phyloP scores from a whole-genome alignment of 2,888 invertebrate species.

The Caenorhabditis plicata region DNA sequence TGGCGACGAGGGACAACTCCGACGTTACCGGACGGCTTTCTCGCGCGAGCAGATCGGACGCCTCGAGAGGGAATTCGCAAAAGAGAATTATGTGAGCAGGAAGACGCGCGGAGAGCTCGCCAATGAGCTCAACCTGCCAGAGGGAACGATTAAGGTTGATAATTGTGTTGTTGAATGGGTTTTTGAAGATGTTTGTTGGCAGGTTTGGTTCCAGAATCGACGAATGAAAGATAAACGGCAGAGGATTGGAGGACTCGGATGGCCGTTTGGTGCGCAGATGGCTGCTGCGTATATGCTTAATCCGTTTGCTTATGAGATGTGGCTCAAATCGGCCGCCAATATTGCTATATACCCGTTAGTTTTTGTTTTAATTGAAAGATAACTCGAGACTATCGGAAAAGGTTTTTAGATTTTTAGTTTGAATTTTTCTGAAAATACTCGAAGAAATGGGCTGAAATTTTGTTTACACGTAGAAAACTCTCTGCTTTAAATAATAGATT shows the following conservation, averaged over 20 bases:
- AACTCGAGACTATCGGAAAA: too few relatives aligned
- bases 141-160: conserved; percentile 96
- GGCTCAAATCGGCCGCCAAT: conserved; percentile 71
- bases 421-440: too few relatives aligned
- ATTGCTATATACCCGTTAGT: too few relatives aligned
- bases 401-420: too few relatives aligned
- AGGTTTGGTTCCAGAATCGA: conserved; percentile 92
- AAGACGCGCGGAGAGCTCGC: conserved; percentile 93
- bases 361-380: too few relatives aligned
- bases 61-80: conserved; percentile 91
- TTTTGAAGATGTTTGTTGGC: too few relatives aligned
- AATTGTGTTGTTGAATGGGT: too few relatives aligned
- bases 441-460: too few relatives aligned
- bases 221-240: conserved; percentile 97
- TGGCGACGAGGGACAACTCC: conserved; percentile 54
- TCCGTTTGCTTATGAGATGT: conserved; percentile 75
- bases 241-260: conserved; percentile 76
- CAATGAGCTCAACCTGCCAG: conserved; percentile 85
- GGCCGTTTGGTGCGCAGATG: conserved; percentile 87
- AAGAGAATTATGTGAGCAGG: conserved; percentile 94
- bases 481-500: too few relatives aligned
- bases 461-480: too few relatives aligned
- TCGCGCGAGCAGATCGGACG: conserved; percentile 79
- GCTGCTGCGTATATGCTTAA: conserved; percentile 84
- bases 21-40: conserved; percentile 94